phyloP scores from a whole-genome alignment of 2,113 vertebrate genomes.

The Zeus faber region DNA sequence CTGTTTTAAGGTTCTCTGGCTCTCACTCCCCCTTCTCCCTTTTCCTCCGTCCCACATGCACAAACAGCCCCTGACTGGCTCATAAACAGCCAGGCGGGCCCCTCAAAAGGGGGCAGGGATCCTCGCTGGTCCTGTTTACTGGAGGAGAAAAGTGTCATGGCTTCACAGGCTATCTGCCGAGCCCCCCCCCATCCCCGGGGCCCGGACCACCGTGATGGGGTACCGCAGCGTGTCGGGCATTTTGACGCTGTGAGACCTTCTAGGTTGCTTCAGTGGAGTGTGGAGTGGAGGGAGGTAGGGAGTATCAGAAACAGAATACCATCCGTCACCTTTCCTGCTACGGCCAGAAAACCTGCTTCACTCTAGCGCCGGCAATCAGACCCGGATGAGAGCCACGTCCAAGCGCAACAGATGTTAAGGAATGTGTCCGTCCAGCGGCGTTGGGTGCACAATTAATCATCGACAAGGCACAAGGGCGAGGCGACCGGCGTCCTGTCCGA shows the following conservation, averaged over 20 bases:
- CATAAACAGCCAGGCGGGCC: slow-evolving; percentile 73
- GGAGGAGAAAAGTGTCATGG: slow-evolving; percentile 65
- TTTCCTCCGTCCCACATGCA: slow-evolving; percentile 38
- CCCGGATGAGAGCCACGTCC: slow-evolving; percentile 3
- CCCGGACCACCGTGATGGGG: no score
- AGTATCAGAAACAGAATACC: no score
- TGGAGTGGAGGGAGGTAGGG: no score
- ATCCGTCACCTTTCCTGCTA: no score
- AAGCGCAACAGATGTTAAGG: slow-evolving; percentile 18
- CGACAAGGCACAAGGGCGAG: no score
- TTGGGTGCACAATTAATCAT: not conserved
- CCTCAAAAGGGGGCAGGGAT: slow-evolving; percentile 68
- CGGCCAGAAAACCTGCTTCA: no score
- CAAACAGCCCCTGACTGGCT: slow-evolving; percentile 59
- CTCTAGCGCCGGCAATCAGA: no score
- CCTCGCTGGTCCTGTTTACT: slow-evolving; percentile 65
- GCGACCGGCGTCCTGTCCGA: no score
- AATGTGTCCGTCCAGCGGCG: slow-evolving; percentile 2
- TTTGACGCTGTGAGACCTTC: not conserved
- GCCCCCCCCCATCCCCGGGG: no score
- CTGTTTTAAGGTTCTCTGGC: no score
- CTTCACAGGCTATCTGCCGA: slow-evolving; percentile 60
- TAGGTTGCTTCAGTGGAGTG: no score
- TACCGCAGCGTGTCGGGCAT: no score
- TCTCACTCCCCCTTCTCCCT: not conserved